Evolutionary conservation across 1,140 invertebrate species (phyloP).

Genomic region (Sweltsa coloradensis): DNA sequence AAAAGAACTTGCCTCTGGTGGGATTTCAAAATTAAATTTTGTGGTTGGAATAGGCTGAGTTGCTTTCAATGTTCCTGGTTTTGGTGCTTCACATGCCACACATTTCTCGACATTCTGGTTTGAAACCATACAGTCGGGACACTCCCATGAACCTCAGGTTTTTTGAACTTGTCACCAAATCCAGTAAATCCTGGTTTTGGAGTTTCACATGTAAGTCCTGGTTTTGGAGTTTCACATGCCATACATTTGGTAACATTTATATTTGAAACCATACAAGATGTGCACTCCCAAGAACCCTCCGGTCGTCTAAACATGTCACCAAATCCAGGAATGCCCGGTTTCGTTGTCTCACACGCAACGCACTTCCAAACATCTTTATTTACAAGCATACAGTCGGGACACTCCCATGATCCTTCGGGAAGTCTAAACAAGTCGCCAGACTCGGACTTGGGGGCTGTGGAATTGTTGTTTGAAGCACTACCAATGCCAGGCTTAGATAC

Average conservation of each 20-base stretch:
- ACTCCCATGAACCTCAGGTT: slow-evolving; percentile 41
- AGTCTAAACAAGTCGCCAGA: slow-evolving; percentile 43
- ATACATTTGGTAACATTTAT: slow-evolving; percentile 38
- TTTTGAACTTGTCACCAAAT: slow-evolving; percentile 34
- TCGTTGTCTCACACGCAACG: slow-evolving; percentile 46
- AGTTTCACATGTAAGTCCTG: slow-evolving; percentile 14
- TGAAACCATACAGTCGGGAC: slow-evolving; percentile 42
- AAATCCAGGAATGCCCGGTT: slow-evolving; percentile 35
- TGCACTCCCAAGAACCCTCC: slow-evolving; percentile 42
- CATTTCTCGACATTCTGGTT: slow-evolving; percentile 42
- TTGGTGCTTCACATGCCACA: slow-evolving; percentile 36
- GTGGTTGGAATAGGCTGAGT: slow-evolving; percentile 22
- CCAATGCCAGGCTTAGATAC: no score
- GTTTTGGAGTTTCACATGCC: slow-evolving; percentile 29
- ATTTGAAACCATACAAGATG: slow-evolving; percentile 44
- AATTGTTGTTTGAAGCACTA: no score
- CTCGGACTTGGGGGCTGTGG: no score
- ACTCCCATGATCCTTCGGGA: slow-evolving; percentile 45
- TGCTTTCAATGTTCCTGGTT: slow-evolving; percentile 27
- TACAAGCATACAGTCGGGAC: slow-evolving; percentile 45
- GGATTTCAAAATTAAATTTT: slow-evolving; percentile 35
- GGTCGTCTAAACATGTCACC: slow-evolving; percentile 34
- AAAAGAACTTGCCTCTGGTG: slow-evolving; percentile 16
- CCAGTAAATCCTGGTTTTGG: slow-evolving; percentile 19
- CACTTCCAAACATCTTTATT: slow-evolving; percentile 45